Conservation (phyloP, 2,888 invertebrate species). For the Chaetoderma sp. region DNA sequence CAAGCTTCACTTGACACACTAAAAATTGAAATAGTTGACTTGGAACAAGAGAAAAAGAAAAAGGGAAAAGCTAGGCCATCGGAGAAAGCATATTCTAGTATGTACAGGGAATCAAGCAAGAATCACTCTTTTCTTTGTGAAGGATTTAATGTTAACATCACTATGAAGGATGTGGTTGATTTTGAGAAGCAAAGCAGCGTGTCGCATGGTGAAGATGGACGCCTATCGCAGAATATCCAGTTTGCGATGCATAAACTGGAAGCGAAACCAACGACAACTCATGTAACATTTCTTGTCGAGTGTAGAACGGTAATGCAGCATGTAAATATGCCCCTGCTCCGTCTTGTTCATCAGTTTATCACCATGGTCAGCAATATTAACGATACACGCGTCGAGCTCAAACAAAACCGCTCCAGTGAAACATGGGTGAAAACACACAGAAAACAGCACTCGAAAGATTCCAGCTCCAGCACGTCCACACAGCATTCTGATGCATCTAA, state of each 20-base stretch:
- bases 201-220: constrained; percentile 27
- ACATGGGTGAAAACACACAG: constrained; percentile 60
- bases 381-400: constrained; percentile 90
- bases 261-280: constrained; percentile 80
- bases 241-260: constrained; percentile 68
- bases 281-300: constrained; percentile 89
- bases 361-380: constrained; percentile 98
- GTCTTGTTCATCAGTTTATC: constrained; percentile 93
- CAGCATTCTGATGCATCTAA: constrained; percentile 52
- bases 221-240: constrained; percentile 43
- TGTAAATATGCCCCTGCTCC: constrained; percentile 94
- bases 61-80: constrained; percentile 46
- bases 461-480: constrained; percentile 61
- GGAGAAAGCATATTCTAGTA: constrained; percentile 18
- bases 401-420: constrained; percentile 75
- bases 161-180: constrained; percentile 89
- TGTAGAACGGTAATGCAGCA: constrained; percentile 91
- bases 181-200: constrained; percentile 72
- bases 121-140: constrained; percentile 93
- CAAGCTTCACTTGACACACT: constrained; percentile 85
- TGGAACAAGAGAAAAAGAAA: constrained; percentile 73
- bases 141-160: constrained; percentile 88
- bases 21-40: constrained; percentile 94
- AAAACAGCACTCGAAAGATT: constrained; percentile 66
- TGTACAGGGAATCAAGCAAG: constrained; percentile 76